Evolutionary conservation across 2,113 vertebrate species (phyloP), one percentile per base, ranked within the genome.

Genomic region (Amazona vittata): DNA sequence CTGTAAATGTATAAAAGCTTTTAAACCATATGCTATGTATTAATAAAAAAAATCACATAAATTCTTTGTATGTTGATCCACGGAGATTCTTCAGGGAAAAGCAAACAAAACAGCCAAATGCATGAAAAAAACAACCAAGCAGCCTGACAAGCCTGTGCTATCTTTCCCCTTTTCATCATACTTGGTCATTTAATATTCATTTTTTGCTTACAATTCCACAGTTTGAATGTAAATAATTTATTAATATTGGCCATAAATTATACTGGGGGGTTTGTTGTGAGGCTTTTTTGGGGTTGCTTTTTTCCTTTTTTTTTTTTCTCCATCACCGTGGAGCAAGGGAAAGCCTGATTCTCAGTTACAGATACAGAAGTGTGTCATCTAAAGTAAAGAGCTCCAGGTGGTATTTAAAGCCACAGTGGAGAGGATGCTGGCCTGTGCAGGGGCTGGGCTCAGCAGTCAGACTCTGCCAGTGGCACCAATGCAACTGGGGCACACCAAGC

Each of bases 81-180:
- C 57, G 50, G 57, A 96, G 89, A 62, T 81, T 91, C 76, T 80
- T 80, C 64, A 73, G 50, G 79, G n/a, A 67, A 88, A 94, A 91
- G 89, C 67, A 96, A 93, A 94, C 91, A 94, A 96, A 60, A 57
- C 83, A 91, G 87, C 33, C 75, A 94, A 94, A 86, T 29, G 22
- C 71, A 84, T 20, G 46, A 83, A 86, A 94, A 97, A 94, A 97
- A 81, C 47, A 79, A 73, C 55, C 25, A 65, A 63, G 67, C 49
- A 78, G 35, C 77, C 53, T 77, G 69, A 88, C 60, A 96, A 71
- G 21, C 59, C 47, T 80, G 83, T 3, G 8, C 39, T 63, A 11
- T 69, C 47, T 57, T 94, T 74, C 90, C 52, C 46, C 41, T 94
- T 87, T 96, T 96, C 75, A 95, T 86, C 89, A 53, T 64, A 64